These are phyloP conservation scores for Coreius guichenoti DNA, from an alignment of 2,797 vertebrate species.

Conservation along the genomic window DNA sequence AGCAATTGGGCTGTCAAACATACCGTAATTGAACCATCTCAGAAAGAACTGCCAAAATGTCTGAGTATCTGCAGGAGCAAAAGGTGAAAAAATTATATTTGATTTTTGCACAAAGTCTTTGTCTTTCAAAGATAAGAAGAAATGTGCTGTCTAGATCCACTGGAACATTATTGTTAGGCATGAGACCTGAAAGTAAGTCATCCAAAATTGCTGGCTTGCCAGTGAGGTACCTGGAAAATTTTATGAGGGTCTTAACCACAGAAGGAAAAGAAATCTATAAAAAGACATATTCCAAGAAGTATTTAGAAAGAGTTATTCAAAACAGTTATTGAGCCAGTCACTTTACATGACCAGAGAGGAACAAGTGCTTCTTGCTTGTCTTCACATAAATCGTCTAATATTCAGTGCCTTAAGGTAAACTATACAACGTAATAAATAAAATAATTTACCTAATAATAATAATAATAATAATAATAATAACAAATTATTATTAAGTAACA, in stretches of 20 bases:
- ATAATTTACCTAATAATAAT: no score
- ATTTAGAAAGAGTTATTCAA: neutral
- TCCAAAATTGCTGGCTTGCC: neutral
- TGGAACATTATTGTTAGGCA: neutral
- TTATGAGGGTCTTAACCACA: neutral
- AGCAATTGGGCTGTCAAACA: constrained; percentile 25
- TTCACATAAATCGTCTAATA: neutral
- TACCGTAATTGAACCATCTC: neutral
- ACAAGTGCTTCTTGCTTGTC: neutral
- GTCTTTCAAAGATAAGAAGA: neutral
- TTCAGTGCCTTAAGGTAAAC: neutral
- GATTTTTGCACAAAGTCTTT: neutral
- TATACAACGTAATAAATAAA: neutral
- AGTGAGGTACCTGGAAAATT: neutral
- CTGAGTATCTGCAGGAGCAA: neutral
- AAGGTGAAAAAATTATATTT: neutral
- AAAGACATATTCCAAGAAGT: neutral
- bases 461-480: no score
- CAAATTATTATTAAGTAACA: neutral
- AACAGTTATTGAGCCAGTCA: neutral
- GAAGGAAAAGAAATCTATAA: neutral
- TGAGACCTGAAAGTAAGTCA: neutral
- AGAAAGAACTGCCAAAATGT: neutral
- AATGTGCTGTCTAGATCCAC: neutral
- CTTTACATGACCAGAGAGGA: neutral